Evolutionary conservation across 2,797 vertebrate genomes (phyloP).

Genomic region (Poecile montanus): DNA sequence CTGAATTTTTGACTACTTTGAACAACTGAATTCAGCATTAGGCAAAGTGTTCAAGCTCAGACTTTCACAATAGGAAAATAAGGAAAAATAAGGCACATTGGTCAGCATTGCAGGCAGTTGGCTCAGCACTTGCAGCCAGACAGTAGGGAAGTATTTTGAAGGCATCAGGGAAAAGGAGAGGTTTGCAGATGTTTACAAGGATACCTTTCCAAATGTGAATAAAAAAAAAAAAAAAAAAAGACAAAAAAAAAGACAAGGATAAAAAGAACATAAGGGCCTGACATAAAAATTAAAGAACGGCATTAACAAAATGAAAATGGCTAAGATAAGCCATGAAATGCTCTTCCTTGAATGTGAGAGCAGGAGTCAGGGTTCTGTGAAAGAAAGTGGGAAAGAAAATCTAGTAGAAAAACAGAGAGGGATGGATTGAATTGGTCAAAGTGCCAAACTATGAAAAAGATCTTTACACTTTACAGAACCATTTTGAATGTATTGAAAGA

Average conservation of each 20-base stretch:
- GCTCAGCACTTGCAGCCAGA: not conserved
- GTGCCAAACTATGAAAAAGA: not conserved
- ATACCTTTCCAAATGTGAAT: not conserved
- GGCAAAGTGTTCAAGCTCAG: not conserved
- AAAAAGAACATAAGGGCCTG: not conserved
- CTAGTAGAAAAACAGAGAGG: not conserved
- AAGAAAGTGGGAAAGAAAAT: not conserved
- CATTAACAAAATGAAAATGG: not conserved
- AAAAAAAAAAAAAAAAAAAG: not conserved
- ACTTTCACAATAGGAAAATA: not conserved
- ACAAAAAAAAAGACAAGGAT: not conserved
- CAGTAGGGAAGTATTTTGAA: not conserved
- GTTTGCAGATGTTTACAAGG: not conserved
- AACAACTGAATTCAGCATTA: not conserved
- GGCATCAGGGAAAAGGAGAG: not conserved
- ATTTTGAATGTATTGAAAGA: not conserved
- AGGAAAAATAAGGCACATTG: not conserved
- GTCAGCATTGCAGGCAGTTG: not conserved
- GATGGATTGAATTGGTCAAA: not conserved
- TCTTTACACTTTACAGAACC: not conserved
- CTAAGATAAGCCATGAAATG: not conserved
- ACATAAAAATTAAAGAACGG: not conserved
- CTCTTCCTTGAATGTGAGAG: not conserved
- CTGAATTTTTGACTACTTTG: not conserved
- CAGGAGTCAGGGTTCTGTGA: not conserved